Percentiles rank a stretch among this genome's conserved stretches.
Conservation (phyloP, 2,888 invertebrate species). For the Junonia oenone region DNA sequence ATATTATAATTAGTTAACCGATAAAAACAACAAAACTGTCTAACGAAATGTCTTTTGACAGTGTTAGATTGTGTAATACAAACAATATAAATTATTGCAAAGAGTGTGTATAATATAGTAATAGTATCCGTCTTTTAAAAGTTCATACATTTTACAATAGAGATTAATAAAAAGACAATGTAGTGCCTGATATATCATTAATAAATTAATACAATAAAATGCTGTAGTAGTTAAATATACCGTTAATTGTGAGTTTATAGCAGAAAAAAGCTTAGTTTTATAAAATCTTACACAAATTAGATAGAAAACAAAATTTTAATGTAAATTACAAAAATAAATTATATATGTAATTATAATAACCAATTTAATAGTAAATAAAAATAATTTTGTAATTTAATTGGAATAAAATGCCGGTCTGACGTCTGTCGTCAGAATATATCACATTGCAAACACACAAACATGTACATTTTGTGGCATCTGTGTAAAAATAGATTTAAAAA, state of each 20-base stretch:
- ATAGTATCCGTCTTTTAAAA: constrained; percentile 5
- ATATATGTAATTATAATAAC: constrained; percentile 11
- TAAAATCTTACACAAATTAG: not conserved
- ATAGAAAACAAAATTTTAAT: constrained; percentile 11
- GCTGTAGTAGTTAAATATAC: constrained; percentile 19
- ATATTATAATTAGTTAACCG: constrained; percentile 66
- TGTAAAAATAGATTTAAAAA: constrained; percentile 27
- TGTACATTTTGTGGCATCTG: constrained; percentile 11
- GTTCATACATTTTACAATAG: not conserved
- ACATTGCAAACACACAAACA: constrained; percentile 28
- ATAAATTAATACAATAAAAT: constrained; percentile 23
- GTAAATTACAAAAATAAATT: constrained; percentile 11
- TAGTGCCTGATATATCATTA: constrained; percentile 4
- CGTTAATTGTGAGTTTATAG: not conserved
- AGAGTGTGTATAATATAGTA: too few species aligned
- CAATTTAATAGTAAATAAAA: constrained; percentile 12
- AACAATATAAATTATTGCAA: not conserved
- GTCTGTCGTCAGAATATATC: constrained; percentile 26
- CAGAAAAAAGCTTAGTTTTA: not conserved
- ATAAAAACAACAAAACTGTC: constrained; percentile 55
- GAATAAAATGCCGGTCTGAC: constrained; percentile 40
- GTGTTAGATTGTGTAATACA: constrained; percentile 27
- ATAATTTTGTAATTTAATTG: constrained; percentile 46
- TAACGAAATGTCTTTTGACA: constrained; percentile 58
- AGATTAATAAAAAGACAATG: not conserved